phyloP scores from a whole-genome alignment of 2,888 invertebrate genomes.

The Hemaris fuciformis region DNA sequence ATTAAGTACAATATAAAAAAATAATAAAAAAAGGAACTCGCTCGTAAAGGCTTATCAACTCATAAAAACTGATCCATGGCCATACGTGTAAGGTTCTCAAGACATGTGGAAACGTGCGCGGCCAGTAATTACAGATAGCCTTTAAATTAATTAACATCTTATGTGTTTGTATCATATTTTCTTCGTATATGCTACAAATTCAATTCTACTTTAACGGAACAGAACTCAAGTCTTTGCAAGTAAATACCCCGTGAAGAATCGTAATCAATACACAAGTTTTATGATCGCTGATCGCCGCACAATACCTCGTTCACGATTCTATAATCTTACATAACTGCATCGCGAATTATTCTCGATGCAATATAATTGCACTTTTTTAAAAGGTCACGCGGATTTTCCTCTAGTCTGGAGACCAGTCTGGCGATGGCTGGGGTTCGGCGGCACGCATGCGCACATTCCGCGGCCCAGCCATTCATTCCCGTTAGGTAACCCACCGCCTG shows the following conservation, averaged over 20 bases:
- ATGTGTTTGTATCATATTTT: too few relatives aligned
- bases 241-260: background rate
- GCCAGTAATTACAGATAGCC: background rate
- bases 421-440: conserved; percentile 17
- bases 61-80: conserved; percentile 2
- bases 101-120: background rate
- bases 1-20: background rate
- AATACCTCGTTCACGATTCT: background rate
- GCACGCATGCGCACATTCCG: conserved; percentile 50
- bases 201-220: background rate
- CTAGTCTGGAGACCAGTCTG: conserved; percentile 20
- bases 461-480: conserved; percentile 43
- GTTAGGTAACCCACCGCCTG: conserved; percentile 40
- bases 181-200: background rate
- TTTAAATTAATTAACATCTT: background rate
- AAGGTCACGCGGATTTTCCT: conserved; percentile 7
- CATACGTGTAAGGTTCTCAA: background rate
- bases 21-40: background rate
- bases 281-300: background rate
- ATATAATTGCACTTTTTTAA: background rate
- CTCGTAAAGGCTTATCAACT: background rate
- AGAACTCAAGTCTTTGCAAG: background rate
- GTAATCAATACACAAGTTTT: background rate
- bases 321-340: background rate
- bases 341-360: background rate